Base-by-base conservation (phyloP, 2,888 invertebrate genomes). In the Leptinotarsa rubiginosa region DNA sequence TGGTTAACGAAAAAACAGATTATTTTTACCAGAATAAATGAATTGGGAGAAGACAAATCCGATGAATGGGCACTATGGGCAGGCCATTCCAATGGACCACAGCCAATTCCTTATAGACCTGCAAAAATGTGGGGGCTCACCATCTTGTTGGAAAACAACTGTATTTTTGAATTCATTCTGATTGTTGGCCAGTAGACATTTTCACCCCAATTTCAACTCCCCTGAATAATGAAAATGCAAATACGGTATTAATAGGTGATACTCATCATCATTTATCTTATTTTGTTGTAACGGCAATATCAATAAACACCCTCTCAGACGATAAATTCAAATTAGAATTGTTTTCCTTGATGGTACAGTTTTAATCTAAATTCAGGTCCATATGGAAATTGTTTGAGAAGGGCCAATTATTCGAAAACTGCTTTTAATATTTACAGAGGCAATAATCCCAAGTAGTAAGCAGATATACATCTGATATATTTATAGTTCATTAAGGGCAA, bases 401-500 rank as follows among this genome's bases (percentile, higher is more conserved):
- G 68, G 65, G 52, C 50, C 47, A 74, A 65, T 74, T 74, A 56
- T 70, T 62, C 54, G 56, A 54, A 71, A 62, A 59, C 67, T 75
- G 75, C 73, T 65, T 70, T 70, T 75, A 74, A 75, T 72, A 65
- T 73, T 74, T 72, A 72, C 73, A 75, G 68, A 67, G 73, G 77
- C 65, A 64, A 73, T 77, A 77, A 75, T 75, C 75, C 74, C 72
- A 59, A 72, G 71, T 67, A 67, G 67, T 72, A 75, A 75, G 77
- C 73, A 75, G 68, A 72, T 50, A 76, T 77, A 78, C 73, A 76
- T 76, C 75, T 75, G 62, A 72, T 74, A 71, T 77, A 75, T 78
- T 78, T 75, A 76, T 75, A 76, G 72, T 76, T 74, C 75, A 76
- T 76, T 76, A 76, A 76, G 72, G 68, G 75, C 65, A 74, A 78